Percentiles rank a stretch among this genome's conserved stretches.
These are phyloP conservation scores for Caenorhabditis uteleia DNA, from an alignment of 2,888 invertebrate genomes.

Conservation along the genomic window DNA sequence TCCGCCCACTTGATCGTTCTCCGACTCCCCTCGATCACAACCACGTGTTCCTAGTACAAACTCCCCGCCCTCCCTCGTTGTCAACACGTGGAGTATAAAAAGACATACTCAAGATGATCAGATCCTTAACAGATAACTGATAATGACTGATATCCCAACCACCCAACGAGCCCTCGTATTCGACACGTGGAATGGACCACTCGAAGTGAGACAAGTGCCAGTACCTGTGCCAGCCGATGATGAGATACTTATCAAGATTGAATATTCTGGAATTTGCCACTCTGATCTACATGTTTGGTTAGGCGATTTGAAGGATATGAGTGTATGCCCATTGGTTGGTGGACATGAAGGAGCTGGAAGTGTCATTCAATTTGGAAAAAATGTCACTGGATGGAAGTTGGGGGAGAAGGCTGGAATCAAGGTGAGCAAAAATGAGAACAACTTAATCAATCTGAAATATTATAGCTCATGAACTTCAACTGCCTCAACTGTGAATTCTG, in stretches of 20 bases:
- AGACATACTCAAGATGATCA: conserved; percentile 1
- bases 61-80: conserved; percentile 23
- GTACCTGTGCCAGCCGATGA: conserved; percentile 42
- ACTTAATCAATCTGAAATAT: background rate
- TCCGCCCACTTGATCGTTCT: no score
- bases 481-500: conserved; percentile 53
- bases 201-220: conserved; percentile 34
- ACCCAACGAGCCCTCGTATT: conserved; percentile 42
- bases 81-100: conserved; percentile 32
- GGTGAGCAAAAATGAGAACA: conserved; percentile 17
- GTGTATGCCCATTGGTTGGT: conserved; percentile 42
- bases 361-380: conserved; percentile 44
- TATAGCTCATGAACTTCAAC: conserved; percentile 51
- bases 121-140: background rate
- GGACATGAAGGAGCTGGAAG: conserved; percentile 56
- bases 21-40: no score
- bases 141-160: conserved; percentile 30
- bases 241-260: conserved; percentile 45
- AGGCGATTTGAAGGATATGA: conserved; percentile 36
- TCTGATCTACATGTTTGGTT: conserved; percentile 49
- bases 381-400: conserved; percentile 44
- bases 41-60: no score
- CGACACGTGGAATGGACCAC: conserved; percentile 36
- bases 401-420: conserved; percentile 55
- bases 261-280: conserved; percentile 52